Base-by-base conservation (phyloP, 64 coral and sea anemone genomes). In the Anthopleura sola region DNA sequence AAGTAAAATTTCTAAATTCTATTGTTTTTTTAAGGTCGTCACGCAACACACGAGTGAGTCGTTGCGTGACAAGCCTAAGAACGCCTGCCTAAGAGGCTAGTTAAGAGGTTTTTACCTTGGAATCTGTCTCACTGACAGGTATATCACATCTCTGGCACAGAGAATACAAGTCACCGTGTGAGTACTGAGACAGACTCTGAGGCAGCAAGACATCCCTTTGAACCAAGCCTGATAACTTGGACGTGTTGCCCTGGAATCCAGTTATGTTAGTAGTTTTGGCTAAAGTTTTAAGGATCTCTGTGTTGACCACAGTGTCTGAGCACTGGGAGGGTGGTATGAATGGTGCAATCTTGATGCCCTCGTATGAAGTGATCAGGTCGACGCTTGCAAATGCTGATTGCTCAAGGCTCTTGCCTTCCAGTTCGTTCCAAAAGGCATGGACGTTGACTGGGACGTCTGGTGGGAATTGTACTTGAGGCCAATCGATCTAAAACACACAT, bases 71-170 rank as follows among this genome's bases (percentile, higher is more conserved):
- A 44, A 44, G 4, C 40, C 40, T 44, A 44, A 44, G 40, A 44
- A 44, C 40, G 9, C 9, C 40, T 44, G 40, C n/a, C n/a, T 48
- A 48, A 11, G 11, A 48, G 50, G 50, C 58, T n/a, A 62, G 40
- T 44, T 19, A 16, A 2, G 15, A 16, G 17, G 14, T 33, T 28
- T 14, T 71, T 60, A 83, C 82, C 78, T 56, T 83, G 13, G 48
- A 33, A 49, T 83, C 82, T 29, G 82, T 83, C 82, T 54, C 55
- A 49, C n/a, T 83, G 49, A 83, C 82, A 32, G 82, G 82, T 19
- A 83, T 83, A n/a, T 83, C 82, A 60, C 82, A 83, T 83, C 82
- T 83, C 28, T 83, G 82, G 49, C 82, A 83, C 82, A 83, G 50
- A 60, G 82, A 56, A 49, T 48, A 83, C 48, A 83, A 60, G 32